Evolutionary conservation across 2,113 vertebrate species (phyloP).

Genomic region (Callionymus lyra): DNA sequence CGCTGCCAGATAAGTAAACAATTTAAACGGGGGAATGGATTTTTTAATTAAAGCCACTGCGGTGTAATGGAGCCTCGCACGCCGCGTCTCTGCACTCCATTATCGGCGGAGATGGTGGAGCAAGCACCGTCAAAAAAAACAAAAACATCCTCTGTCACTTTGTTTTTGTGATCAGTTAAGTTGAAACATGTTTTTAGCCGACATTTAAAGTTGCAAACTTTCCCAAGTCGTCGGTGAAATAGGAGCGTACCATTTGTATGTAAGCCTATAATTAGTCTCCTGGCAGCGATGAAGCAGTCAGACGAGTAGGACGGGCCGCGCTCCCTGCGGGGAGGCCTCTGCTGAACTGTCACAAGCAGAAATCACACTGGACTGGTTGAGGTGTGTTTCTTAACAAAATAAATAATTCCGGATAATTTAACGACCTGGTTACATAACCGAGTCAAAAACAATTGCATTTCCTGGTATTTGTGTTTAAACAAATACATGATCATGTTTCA

Average conservation of each 20-base stretch:
- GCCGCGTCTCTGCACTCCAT: not conserved
- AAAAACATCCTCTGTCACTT: too few species aligned
- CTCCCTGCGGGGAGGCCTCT: slow-evolving; percentile 62
- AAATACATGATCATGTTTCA: not conserved
- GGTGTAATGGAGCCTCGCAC: slow-evolving; percentile 60
- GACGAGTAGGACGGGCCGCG: slow-evolving; percentile 79
- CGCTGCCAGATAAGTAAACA: slow-evolving; percentile 99
- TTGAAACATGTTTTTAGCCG: too few species aligned
- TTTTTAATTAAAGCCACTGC: slow-evolving; percentile 95
- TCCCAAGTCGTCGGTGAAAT: too few species aligned
- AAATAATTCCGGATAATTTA: slow-evolving; percentile 1
- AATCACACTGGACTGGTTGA: slow-evolving; percentile 67
- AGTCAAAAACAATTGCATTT: slow-evolving; percentile 9
- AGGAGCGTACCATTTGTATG: slow-evolving; percentile 19
- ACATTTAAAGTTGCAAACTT: too few species aligned
- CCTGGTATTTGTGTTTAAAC: too few species aligned
- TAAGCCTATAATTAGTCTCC: slow-evolving; percentile 45
- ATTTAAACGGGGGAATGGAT: slow-evolving; percentile 96
- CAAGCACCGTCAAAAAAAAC: not conserved
- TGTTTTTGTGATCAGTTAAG: too few species aligned
- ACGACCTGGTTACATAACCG: slow-evolving; percentile 10
- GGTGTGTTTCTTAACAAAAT: slow-evolving; percentile 63
- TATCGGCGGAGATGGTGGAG: not conserved
- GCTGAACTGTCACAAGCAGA: slow-evolving; percentile 66
- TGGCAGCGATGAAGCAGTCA: slow-evolving; percentile 70